Base-by-base conservation (phyloP, 2,888 invertebrate species). In the Caenorhabditis japonica region DNA sequence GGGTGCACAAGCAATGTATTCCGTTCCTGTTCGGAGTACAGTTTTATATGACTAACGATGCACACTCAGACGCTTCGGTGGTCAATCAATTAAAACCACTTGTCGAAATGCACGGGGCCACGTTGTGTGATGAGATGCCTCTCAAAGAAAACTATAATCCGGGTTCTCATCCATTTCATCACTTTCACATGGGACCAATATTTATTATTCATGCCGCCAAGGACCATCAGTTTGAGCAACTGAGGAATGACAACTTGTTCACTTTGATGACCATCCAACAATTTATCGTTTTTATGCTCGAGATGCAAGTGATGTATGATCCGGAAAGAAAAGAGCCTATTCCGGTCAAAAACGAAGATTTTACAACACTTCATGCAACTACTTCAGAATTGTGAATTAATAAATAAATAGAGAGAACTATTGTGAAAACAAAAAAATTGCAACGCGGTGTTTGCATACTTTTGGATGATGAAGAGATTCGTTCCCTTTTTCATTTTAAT, bases 21-120 rank as follows among this genome's bases (percentile, higher is more conserved):
- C 59, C 59, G 4, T 60, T 21, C n/a, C 33, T 60, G 13, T 49
- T 17, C 30, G 59, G 59, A 33, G 59, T 60, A 12, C 49, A 49
- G 15, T 4, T 60, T 15, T 41, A 60, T 19, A 21, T 60, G 39
- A n/a, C 39, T 5, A 23, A 33, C 15, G 19, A 13, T 0, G 41
- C 5, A 12, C 33, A 38, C 19, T 43, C 43, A 0, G 33, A 38
- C 13, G 38, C 13, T n/a, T 5, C 30, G 30, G 58, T 44, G 19
- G 19, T 1, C 38, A 47, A 17, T 8, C 46, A 47, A 8, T 27
- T 47, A 47, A 58, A n/a, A 36, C 15, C 2, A 38, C 15, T 60
- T 25, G 59, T 60, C 21, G 59, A 49, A 33, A 60, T 49, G 49
- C 59, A 58, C 38, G 58, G 58, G 15, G 58, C 58, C 19, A 17